Percentiles rank a stretch among this genome's conserved stretches.
Conservation (phyloP, 2,113 vertebrate species). For the Embiotoca jacksoni region DNA sequence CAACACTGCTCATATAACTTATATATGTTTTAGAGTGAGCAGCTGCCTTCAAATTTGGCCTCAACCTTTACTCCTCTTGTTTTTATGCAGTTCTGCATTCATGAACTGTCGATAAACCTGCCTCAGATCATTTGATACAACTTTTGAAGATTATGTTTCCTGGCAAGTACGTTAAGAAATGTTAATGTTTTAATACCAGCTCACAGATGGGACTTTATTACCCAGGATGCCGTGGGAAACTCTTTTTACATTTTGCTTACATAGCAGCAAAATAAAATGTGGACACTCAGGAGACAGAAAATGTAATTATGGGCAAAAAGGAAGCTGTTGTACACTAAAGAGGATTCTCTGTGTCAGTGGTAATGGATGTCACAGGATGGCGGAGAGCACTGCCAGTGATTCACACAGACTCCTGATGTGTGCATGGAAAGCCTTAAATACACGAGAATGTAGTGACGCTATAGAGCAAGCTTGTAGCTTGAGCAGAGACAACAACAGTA, state of each 20-base stretch:
- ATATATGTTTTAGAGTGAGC: too few species aligned
- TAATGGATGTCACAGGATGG: conserved; percentile 81
- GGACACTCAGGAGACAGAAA: conserved; percentile 25
- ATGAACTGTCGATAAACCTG: too few species aligned
- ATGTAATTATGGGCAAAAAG: conserved; percentile 68
- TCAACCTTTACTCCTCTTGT: too few species aligned
- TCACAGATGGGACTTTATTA: not conserved
- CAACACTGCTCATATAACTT: too few species aligned
- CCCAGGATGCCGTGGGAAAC: not conserved
- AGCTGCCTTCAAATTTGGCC: too few species aligned
- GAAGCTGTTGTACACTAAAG: conserved; percentile 53
- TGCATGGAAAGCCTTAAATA: conserved; percentile 2
- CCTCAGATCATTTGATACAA: too few species aligned
- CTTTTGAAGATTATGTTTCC: too few species aligned
- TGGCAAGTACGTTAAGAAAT: not conserved
- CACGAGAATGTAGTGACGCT: not conserved
- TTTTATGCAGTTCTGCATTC: not conserved
- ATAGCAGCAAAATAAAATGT: conserved; percentile 50
- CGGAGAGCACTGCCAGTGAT: conserved; percentile 3
- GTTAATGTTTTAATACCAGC: not conserved
- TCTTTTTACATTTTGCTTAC: conserved; percentile 16
- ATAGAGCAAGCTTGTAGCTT: too few species aligned
- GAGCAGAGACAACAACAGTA: too few species aligned
- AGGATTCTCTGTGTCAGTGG: conserved; percentile 36
- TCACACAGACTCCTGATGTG: conserved; percentile 1